Base-by-base conservation (phyloP, 2,888 invertebrate species). In the Drosophila heteroneura region DNA sequence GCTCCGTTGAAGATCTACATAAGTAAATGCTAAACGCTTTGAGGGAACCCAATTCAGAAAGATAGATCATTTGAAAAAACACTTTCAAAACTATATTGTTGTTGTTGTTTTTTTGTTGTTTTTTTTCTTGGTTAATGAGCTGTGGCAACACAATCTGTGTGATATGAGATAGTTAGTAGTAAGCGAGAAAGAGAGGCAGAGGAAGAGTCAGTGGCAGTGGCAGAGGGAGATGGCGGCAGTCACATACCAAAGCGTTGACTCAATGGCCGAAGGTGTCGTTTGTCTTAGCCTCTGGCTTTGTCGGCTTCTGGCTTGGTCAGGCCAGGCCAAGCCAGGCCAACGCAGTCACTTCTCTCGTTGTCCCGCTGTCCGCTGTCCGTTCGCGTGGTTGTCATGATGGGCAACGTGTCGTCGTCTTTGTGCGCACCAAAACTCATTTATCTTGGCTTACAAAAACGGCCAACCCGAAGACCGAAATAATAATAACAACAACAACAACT, bases 361-460 rank as follows among this genome's bases (percentile, higher is more conserved):
- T 41, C 53, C 16, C 53, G 47, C 32, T 9, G 30, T 30, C 12
- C 41, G 47, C 47, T 47, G 54, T 54, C 28, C 28, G 57, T 58
- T 41, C 59, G 51, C 60, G 76, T 72, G 77, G 61, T 68, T 79
- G 80, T 81, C 81, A 74, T 82, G 81, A 81, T 83, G 84, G 71
- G 80, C 85, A 89, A 82, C 83, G 85, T 85, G 89, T 90, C 89
- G 85, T 88, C 89, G 90, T 89, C 91, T 90, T 87, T 89, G 91
- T 89, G 86, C 78, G 67, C 78, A 90, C 85, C 87, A 89, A 89
- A 91, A 91, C 90, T 91, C 90, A 90, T 90, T 90, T 91, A 90
- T 90, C 91, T 91, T 87, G 86, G 82, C 86, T 84, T 83, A 82
- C 78, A 83, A 71, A 78, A 79, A 81, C 73, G 67, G 63, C 73